A percentile compares a stretch with the other conserved stretches of the same genome.
Evolutionary conservation across 2,888 invertebrate genomes (phyloP).

Genomic region (Gastracanthus pulcherrimus): DNA sequence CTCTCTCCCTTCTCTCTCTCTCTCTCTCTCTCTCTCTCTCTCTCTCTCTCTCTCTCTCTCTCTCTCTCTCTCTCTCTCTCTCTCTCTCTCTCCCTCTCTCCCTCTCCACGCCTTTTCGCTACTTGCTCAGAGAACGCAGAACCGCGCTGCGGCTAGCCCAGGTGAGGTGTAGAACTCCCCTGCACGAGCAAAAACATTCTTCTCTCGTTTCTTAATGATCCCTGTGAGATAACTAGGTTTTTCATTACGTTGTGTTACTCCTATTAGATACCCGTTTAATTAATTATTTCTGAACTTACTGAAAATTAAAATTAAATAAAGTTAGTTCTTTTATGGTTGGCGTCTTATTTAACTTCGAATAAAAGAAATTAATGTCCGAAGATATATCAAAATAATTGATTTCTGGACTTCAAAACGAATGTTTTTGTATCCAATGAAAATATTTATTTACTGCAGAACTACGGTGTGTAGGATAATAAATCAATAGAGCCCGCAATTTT

Average conservation of each 20-base stretch:
- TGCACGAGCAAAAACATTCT: slow-evolving; percentile 26
- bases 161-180: neutral
- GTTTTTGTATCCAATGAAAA: neutral
- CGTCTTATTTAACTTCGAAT: no score
- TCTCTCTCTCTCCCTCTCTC: no score
- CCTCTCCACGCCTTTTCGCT: slow-evolving; percentile 1
- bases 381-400: neutral
- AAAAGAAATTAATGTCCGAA: no score
- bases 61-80: no score
- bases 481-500: slow-evolving; percentile 5
- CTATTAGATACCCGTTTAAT: no score
- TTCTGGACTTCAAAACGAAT: neutral
- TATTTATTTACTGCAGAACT: neutral
- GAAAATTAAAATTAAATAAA: no score
- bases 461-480: neutral
- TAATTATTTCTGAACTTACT: no score
- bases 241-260: no score
- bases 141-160: neutral
- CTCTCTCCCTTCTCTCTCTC: no score
- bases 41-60: no score
- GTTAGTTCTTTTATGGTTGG: no score
- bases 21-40: no score
- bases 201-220: slow-evolving; percentile 38
- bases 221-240: neutral
- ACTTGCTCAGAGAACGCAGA: neutral